Base-by-base conservation (phyloP, 2,888 invertebrate genomes). In the Blastobasis lacticolella region DNA sequence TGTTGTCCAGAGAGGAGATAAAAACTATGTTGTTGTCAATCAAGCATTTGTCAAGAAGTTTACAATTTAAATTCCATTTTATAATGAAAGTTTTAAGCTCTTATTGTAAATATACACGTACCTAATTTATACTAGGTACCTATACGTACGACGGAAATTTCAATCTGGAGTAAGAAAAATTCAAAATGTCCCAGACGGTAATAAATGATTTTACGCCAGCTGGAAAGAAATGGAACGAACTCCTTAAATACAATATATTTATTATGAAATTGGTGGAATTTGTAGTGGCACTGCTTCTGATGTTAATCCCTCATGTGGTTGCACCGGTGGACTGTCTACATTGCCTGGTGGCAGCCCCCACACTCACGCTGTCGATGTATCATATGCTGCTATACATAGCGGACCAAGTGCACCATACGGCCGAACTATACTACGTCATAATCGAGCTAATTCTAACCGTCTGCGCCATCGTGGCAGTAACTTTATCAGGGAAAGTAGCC, bases 211-310 rank as follows among this genome's bases (percentile, higher is more conserved):
- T 85, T 10, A 83, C 86, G 40, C 85, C 87, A 52, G 84, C 86
- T 37, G 85, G 86, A 61, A 87, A 84, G 67, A 87, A 85, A 71
- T 83, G 78, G 81, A 77, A 68, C 58, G 86, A 86, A 69, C 66
- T 87, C 52, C 78, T 86, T 56, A 77, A 73, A 73, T 87, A 87
- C 57, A 87, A 87, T 61, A 85, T 86, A 58, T 87, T 87, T 67
- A 78, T 87, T 40, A 84, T 87, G 85, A 87, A 87, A 69, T 66
- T 87, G 50, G 77, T 87, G 45, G 87, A 87, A 65, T 87, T 87
- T 67, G 84, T 81, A 75, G 73, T 86, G 74, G 82, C 84, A 62
- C 74, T 87, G 57, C 73, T 86, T 56, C 81, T 87, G 71, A 81
- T 73, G 77, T 67, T 86, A 60, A 71, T 86, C 57, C 82, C 82